These are phyloP conservation scores for Sebastes vulpes DNA, from an alignment of 2,797 vertebrate species.

Conservation along the genomic window DNA sequence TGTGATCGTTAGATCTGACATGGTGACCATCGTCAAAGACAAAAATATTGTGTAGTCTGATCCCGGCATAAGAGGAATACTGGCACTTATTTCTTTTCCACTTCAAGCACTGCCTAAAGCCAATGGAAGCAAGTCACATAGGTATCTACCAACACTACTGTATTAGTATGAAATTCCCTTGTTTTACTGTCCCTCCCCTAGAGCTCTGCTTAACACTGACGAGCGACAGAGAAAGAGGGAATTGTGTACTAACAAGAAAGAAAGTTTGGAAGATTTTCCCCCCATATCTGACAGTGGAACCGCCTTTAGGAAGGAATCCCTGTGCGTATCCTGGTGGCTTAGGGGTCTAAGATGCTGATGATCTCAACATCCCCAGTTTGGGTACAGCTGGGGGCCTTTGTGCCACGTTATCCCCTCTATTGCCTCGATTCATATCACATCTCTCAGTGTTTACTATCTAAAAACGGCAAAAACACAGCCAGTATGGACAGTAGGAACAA, in stretches of 20 bases:
- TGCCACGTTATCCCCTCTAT: neutral
- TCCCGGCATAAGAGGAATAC: too few relatives aligned
- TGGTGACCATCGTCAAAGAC: too few relatives aligned
- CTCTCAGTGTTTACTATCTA: neutral
- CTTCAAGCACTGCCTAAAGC: neutral
- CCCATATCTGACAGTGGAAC: neutral
- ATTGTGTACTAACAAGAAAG: neutral
- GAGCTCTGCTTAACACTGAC: neutral
- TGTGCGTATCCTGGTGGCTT: neutral
- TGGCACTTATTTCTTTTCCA: too few relatives aligned
- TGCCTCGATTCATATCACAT: neutral
- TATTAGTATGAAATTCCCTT: neutral
- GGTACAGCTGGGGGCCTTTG: neutral
- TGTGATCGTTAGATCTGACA: too few relatives aligned
- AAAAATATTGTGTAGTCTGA: too few relatives aligned
- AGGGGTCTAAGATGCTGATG: neutral
- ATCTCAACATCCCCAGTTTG: neutral
- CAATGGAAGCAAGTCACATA: neutral
- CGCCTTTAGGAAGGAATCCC: too few relatives aligned
- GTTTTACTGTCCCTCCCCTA: neutral
- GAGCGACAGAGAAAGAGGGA: neutral
- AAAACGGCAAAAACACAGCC: neutral
- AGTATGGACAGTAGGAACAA: neutral
- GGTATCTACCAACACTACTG: neutral
- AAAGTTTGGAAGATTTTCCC: neutral